These are phyloP conservation scores for Vulpes ferrilata DNA, from an alignment of 2,113 vertebrate genomes.

Conservation along the genomic window DNA sequence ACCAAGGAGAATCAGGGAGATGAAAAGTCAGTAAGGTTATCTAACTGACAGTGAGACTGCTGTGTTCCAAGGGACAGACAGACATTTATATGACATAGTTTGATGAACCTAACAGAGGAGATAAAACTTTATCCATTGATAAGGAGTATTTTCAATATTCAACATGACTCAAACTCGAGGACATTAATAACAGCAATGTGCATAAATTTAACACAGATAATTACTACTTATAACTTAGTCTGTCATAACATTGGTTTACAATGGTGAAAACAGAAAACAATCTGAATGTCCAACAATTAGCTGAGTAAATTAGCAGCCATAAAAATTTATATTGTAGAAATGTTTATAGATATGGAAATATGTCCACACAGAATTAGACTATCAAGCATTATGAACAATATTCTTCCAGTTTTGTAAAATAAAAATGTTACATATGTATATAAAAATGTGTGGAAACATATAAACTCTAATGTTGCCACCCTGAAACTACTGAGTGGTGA, in stretches of 20 bases:
- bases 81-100: too few relatives aligned
- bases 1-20: not conserved
- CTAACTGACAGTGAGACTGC: not conserved
- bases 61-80: not conserved
- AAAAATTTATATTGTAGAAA: slow-evolving; percentile 22
- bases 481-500: not conserved
- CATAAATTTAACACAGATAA: slow-evolving; percentile 20
- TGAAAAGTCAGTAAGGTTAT: not conserved
- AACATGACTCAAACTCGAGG: not conserved
- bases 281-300: not conserved
- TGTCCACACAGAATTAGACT: not conserved
- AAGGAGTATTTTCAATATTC: not conserved
- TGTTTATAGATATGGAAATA: not conserved
- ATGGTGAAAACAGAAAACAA: not conserved
- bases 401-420: not conserved
- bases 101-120: not conserved
- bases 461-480: not conserved
- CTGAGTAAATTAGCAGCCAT: not conserved
- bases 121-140: not conserved
- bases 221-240: not conserved
- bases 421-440: not conserved
- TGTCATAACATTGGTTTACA: not conserved
- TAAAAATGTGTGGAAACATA: not conserved
- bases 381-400: not conserved
- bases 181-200: not conserved